These are phyloP conservation scores for Rhynchotus rufescens DNA, from an alignment of 2,797 vertebrate species.

Conservation along the genomic window DNA sequence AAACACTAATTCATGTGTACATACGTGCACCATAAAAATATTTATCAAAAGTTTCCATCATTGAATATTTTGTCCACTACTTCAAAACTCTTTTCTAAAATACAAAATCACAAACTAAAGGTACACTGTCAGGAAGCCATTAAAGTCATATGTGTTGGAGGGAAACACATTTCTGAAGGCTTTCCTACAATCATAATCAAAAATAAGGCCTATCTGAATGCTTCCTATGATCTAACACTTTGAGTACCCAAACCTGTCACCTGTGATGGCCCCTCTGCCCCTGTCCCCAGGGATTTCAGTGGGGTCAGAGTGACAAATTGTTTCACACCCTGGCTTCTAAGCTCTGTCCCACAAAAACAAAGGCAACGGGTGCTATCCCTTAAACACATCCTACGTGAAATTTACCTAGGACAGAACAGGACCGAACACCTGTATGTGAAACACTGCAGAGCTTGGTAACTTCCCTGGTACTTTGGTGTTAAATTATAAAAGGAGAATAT, in stretches of 20 bases:
- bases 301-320: background rate
- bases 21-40: background rate
- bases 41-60: background rate
- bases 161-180: accelerated
- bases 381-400: background rate
- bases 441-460: background rate
- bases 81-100: background rate
- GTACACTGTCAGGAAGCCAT: background rate
- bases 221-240: background rate
- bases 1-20: background rate
- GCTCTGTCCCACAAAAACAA: accelerated
- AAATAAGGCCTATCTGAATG: background rate
- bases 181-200: background rate
- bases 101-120: background rate
- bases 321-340: background rate
- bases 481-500: background rate
- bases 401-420: background rate
- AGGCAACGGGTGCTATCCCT: background rate
- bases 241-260: background rate
- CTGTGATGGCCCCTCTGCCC: background rate
- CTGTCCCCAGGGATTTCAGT: accelerated
- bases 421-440: background rate
- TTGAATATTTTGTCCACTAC: background rate
- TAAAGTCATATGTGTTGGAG: background rate
- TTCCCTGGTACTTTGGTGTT: background rate